A percentile compares a stretch with the other conserved stretches of the same genome.
These are phyloP conservation scores for Mamestra brassicae DNA, from an alignment of 2,888 invertebrate genomes.

Conservation along the genomic window DNA sequence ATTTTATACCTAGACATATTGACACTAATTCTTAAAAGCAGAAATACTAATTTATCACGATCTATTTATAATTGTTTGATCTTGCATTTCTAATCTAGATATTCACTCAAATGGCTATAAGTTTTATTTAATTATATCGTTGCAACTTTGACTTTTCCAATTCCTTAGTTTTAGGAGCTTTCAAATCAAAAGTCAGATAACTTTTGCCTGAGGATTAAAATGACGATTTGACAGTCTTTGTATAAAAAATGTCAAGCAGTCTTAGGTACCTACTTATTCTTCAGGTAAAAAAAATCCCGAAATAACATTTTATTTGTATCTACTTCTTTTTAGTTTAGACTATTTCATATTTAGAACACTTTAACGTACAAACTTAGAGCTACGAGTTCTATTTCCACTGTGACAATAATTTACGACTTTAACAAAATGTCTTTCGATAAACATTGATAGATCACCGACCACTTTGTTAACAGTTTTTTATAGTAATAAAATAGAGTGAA, in stretches of 20 bases:
- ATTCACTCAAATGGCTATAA: neutral
- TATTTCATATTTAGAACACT: constrained; percentile 28
- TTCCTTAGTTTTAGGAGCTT: too few species aligned
- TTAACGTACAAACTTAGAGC: constrained; percentile 19
- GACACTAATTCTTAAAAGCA: neutral
- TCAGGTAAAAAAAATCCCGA: too few species aligned
- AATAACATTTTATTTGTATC: neutral
- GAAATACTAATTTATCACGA: neutral
- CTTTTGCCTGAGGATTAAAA: too few species aligned
- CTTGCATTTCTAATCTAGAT: neutral
- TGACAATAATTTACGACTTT: constrained; percentile 25
- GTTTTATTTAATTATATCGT: neutral
- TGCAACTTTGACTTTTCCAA: too few species aligned
- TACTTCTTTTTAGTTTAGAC: constrained; percentile 18
- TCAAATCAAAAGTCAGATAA: too few species aligned
- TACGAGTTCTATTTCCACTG: constrained; percentile 24
- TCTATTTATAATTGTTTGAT: neutral
- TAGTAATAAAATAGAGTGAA: too few species aligned
- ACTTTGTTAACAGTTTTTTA: constrained; percentile 8
- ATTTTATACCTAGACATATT: neutral
- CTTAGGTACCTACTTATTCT: too few species aligned
- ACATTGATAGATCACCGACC: neutral
- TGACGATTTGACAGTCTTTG: too few species aligned
- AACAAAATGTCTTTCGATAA: constrained; percentile 8
- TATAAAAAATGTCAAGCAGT: too few species aligned